Percentiles rank a stretch among this genome's conserved stretches.
phyloP scores from a whole-genome alignment of 1,140 invertebrate genomes.

The Trichogramma pretiosum region DNA sequence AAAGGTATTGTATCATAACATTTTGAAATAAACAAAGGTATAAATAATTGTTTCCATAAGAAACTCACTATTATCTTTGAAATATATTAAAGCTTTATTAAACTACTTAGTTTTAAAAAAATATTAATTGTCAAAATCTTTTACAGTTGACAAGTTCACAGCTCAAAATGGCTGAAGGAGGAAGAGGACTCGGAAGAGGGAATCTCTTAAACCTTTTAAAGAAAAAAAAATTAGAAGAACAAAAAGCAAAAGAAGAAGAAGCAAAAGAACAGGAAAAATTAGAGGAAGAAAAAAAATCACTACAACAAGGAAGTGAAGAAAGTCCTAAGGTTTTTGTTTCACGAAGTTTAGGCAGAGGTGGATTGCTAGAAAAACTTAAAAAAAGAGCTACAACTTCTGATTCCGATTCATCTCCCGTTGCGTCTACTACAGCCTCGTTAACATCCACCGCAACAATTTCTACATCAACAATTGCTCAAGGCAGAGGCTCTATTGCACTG shows the following conservation, averaged over 20 bases:
- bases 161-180: conserved; percentile 17
- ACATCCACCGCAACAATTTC: background rate
- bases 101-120: no score
- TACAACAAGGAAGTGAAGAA: background rate
- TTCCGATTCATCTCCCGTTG: background rate
- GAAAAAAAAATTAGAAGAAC: conserved; percentile 8
- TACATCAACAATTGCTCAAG: conserved; percentile 3
- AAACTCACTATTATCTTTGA: no score
- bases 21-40: no score
- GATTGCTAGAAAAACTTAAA: conserved; percentile 4
- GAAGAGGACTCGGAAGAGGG: conserved; percentile 13
- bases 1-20: no score
- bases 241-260: conserved; percentile 2
- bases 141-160: no score
- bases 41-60: no score
- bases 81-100: no score
- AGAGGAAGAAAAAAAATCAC: background rate
- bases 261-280: background rate
- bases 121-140: no score
- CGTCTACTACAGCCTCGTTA: background rate
- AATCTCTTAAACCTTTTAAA: conserved; percentile 4
- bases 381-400: background rate
- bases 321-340: no score
- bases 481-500: conserved; percentile 10
- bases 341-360: conserved; percentile 1